Evolutionary conservation across 1,140 invertebrate genomes (phyloP).

Genomic region (Calephelis virginiensis): DNA sequence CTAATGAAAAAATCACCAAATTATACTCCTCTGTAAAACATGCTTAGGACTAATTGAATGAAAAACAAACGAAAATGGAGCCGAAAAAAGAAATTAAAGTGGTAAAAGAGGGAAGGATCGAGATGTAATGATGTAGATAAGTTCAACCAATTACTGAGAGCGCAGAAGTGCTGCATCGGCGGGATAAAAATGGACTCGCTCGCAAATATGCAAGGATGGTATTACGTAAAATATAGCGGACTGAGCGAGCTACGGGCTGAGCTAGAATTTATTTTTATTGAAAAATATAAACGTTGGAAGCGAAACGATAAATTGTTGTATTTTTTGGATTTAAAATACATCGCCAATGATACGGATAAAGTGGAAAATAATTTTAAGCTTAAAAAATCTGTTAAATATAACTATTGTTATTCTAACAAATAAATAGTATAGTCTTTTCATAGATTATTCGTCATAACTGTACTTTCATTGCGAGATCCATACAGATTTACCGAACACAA

Average conservation of each 20-base stretch:
- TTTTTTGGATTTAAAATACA: constrained; percentile 18
- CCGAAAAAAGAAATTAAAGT: constrained; percentile 63
- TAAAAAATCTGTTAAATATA: no score
- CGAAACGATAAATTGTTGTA: constrained; percentile 19
- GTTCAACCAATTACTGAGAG: constrained; percentile 71
- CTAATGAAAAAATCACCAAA: constrained; percentile 17
- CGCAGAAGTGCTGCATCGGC: constrained; percentile 68
- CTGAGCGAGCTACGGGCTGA: constrained; percentile 32
- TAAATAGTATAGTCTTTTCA: no score
- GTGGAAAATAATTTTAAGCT: no score
- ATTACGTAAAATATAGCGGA: constrained; percentile 52
- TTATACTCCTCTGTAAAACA: constrained; percentile 29
- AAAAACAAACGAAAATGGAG: constrained; percentile 67
- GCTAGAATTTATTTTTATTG: constrained; percentile 44
- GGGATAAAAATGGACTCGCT: constrained; percentile 63
- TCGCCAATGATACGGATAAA: background rate
- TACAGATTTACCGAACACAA: no score
- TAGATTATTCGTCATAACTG: no score
- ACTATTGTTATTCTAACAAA: no score
- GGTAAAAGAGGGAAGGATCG: constrained; percentile 61
- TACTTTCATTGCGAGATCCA: no score
- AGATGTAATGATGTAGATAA: constrained; percentile 77
- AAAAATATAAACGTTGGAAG: constrained; percentile 30
- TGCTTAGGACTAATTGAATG: constrained; percentile 70
- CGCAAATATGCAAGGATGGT: constrained; percentile 65